Evolutionary conservation across 2,888 invertebrate genomes (phyloP).

Genomic region (Atrina japonica): DNA sequence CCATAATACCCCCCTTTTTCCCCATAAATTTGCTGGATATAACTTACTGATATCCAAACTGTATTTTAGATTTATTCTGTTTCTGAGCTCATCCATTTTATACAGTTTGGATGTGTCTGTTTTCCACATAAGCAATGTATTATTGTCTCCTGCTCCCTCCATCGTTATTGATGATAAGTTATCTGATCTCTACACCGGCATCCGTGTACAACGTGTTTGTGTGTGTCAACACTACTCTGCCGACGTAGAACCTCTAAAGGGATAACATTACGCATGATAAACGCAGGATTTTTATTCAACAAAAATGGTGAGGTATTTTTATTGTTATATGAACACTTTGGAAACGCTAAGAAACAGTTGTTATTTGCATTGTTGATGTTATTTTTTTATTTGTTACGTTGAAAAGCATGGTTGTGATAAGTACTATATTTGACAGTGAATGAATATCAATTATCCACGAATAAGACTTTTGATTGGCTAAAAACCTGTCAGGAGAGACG

Average conservation of each 20-base stretch:
- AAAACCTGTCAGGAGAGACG: background rate
- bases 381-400: background rate
- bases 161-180: constrained; percentile 17
- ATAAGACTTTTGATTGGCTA: background rate
- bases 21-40: background rate
- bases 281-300: no score
- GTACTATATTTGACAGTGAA: constrained; percentile 11
- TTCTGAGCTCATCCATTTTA: constrained; percentile 73
- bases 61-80: constrained; percentile 73
- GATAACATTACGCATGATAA: no score
- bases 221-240: no score
- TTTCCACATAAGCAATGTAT: constrained; percentile 71
- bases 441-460: background rate
- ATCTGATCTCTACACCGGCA: background rate
- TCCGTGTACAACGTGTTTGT: constrained; percentile 14
- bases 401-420: background rate
- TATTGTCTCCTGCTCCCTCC: constrained; percentile 43
- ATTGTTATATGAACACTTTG: no score
- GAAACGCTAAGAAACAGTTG: no score
- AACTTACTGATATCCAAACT: constrained; percentile 67
- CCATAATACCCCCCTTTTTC: no score
- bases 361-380: no score
- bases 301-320: no score
- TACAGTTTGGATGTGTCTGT: constrained; percentile 64
- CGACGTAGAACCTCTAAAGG: no score